Evolutionary conservation across 2,888 invertebrate genomes (phyloP).

Genomic region (Cotesia congregata): DNA sequence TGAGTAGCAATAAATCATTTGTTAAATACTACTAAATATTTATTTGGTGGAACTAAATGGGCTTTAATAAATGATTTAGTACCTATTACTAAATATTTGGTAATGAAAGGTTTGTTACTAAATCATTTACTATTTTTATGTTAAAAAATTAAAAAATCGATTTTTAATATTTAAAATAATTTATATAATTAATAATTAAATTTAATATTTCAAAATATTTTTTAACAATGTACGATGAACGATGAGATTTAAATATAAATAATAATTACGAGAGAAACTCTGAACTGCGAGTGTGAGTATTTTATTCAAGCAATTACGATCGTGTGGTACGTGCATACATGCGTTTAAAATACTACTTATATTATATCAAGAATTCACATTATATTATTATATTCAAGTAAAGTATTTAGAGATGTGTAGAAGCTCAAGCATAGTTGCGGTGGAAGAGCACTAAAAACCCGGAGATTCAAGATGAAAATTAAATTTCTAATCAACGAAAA

Average conservation of each 20-base stretch:
- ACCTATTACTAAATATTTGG: no score
- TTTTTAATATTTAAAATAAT: no score
- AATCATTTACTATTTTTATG: no score
- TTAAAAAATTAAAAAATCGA: no score
- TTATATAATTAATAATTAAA: no score
- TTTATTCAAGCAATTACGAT: constrained; percentile 47
- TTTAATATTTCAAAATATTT: no score
- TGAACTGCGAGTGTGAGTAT: constrained; percentile 19
- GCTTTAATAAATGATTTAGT: no score
- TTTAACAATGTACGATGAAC: no score
- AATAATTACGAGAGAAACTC: constrained; percentile 35
- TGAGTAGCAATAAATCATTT: no score
- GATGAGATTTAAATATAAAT: background rate
- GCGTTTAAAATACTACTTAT: constrained; percentile 40
- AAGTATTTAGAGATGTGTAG: constrained; percentile 22
- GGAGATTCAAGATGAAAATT: constrained; percentile 51
- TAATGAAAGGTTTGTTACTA: no score
- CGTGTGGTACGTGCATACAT: constrained; percentile 51
- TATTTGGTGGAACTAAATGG: no score
- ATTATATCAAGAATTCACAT: constrained; percentile 19
- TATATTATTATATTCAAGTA: constrained; percentile 28
- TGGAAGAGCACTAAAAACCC: constrained; percentile 36
- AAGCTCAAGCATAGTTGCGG: constrained; percentile 41
- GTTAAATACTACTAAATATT: no score
- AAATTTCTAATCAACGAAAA: constrained; percentile 51